A percentile compares a stretch with the other conserved stretches of the same genome.
These are phyloP conservation scores for Chalcosyrphus nemorum DNA, from an alignment of 2,888 invertebrate species.

Conservation along the genomic window DNA sequence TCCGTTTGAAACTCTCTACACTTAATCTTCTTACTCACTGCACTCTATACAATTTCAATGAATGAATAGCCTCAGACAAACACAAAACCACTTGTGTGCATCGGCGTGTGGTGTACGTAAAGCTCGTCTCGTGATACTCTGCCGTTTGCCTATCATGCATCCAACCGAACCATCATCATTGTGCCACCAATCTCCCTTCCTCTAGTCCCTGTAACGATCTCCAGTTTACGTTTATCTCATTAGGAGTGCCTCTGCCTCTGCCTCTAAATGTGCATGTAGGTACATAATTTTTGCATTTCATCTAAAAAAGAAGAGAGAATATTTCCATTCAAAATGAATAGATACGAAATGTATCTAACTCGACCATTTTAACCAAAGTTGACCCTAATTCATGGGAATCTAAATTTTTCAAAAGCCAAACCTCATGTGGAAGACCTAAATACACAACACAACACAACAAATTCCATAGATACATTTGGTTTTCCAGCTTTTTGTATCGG, in stretches of 20 bases:
- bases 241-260: background rate
- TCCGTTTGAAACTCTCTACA: background rate
- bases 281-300: constrained; percentile 13
- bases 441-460: constrained; percentile 11
- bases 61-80: background rate
- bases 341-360: background rate
- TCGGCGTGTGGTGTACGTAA: background rate
- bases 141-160: constrained; percentile 13
- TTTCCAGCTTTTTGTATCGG: background rate
- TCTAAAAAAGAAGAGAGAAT: background rate
- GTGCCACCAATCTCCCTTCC: background rate
- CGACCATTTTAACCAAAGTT: background rate
- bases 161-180: constrained; percentile 28
- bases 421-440: constrained; percentile 36
- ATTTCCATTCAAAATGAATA: constrained; percentile 13
- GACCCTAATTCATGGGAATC: constrained; percentile 31
- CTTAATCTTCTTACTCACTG: background rate
- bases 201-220: background rate
- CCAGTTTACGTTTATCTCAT: constrained; percentile 21
- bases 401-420: too few relatives aligned
- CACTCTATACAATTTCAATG: background rate
- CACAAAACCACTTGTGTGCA: background rate
- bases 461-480: background rate
- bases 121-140: constrained; percentile 20
- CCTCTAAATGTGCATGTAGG: background rate